phyloP scores from a whole-genome alignment of 2,113 vertebrate species.

The Pyrgilauda ruficollis region DNA sequence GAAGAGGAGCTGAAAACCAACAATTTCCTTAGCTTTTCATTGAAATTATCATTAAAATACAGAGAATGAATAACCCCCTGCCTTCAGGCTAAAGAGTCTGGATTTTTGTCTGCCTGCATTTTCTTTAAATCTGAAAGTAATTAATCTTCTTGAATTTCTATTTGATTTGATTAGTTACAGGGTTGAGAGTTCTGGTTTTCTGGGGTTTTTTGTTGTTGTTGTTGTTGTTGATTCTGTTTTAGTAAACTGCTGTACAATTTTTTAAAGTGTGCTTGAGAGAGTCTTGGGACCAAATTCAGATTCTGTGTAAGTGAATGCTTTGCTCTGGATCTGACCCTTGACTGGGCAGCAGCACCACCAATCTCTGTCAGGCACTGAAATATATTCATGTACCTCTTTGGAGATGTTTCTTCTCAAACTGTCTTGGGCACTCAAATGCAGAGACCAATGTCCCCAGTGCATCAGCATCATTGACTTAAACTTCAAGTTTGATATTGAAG shows the following conservation, averaged over 20 bases:
- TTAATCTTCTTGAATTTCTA: neutral
- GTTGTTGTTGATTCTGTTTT: neutral
- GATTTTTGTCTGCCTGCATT: neutral
- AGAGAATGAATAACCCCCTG: neutral
- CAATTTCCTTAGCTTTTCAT: neutral
- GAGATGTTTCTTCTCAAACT: neutral
- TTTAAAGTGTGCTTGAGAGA: neutral
- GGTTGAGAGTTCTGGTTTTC: neutral
- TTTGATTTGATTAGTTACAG: slow-evolving; percentile 12
- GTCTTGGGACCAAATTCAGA: neutral
- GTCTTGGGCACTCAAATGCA: neutral
- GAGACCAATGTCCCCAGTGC: neutral
- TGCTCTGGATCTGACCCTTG: neutral
- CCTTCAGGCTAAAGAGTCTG: neutral
- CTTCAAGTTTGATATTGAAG: neutral
- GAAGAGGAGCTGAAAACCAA: neutral
- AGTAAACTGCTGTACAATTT: neutral
- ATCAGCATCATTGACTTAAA: neutral
- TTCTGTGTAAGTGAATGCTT: neutral
- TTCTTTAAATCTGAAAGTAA: slow-evolving; percentile 32
- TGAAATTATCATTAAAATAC: slow-evolving; percentile 15
- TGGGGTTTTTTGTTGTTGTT: too few species aligned
- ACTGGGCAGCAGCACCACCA: neutral
- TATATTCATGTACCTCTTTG: neutral
- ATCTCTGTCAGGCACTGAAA: neutral